These are phyloP conservation scores for Nyleta sp. DNA, from an alignment of 2,888 invertebrate genomes.

Conservation along the genomic window DNA sequence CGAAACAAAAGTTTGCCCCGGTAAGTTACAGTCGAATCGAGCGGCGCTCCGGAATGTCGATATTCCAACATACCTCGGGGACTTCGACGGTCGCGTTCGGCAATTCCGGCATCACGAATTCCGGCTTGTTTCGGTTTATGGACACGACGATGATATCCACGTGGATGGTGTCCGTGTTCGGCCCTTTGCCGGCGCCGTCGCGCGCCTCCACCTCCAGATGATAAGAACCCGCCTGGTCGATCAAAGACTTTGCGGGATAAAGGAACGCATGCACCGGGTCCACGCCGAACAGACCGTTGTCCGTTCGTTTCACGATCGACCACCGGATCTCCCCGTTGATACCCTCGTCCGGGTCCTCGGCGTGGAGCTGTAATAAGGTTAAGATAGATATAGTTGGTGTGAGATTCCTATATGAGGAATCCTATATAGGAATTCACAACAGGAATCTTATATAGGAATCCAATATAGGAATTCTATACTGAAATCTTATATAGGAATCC, in stretches of 20 bases:
- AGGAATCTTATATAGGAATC: too few relatives aligned
- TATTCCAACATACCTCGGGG: conserved; percentile 86
- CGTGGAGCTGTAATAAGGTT: conserved; percentile 84
- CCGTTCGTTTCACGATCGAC: conserved; percentile 87
- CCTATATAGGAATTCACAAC: too few relatives aligned
- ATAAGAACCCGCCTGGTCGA: conserved; percentile 85
- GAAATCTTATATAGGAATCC: too few relatives aligned
- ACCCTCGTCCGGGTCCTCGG: conserved; percentile 92
- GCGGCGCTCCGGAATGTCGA: conserved; percentile 2
- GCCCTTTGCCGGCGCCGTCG: conserved; percentile 88
- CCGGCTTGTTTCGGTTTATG: conserved; percentile 92
- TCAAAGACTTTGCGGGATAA: conserved; percentile 89
- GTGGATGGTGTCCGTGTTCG: conserved; percentile 86
- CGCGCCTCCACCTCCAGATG: conserved; percentile 89
- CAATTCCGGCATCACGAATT: conserved; percentile 90
- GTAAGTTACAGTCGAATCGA: conserved; percentile 11
- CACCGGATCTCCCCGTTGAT: conserved; percentile 90
- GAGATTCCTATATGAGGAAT: too few relatives aligned
- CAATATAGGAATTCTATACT: too few relatives aligned
- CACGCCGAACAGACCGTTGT: conserved; percentile 88
- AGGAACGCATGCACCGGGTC: conserved; percentile 91
- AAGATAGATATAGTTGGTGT: background rate
- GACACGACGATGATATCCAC: conserved; percentile 90
- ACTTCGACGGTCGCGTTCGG: conserved; percentile 91
- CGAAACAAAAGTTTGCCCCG: conserved; percentile 66